Conservation (phyloP, 2,113 vertebrate species). For the Phylloscopus trochilus region DNA sequence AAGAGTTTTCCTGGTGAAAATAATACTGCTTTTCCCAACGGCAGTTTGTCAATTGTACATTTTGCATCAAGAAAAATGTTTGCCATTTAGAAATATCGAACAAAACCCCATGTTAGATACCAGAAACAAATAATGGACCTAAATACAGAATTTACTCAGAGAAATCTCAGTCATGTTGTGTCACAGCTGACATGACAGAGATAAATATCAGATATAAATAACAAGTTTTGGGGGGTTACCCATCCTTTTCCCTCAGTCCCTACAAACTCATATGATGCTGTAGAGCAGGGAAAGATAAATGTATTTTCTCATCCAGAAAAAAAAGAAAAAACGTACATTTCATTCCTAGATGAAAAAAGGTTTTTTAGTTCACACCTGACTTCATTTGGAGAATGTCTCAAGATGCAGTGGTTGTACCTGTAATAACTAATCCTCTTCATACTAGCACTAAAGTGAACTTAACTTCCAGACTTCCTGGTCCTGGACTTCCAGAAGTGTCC, state of each 20-base stretch:
- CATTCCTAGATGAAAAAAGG: neutral
- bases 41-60: neutral
- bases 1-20: slow-evolving; percentile 17
- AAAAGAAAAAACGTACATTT: neutral
- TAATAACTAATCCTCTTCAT: neutral
- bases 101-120: neutral
- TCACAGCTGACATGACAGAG: neutral
- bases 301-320: neutral
- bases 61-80: neutral
- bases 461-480: too few relatives aligned
- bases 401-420: neutral
- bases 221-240: neutral
- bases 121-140: neutral
- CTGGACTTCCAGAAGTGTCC: neutral
- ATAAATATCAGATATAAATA: neutral
- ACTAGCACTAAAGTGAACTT: neutral
- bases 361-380: neutral
- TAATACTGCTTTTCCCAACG: neutral
- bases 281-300: neutral
- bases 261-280: neutral
- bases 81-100: neutral
- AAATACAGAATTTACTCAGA: neutral
- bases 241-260: neutral
- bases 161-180: neutral
- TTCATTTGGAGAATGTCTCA: neutral